Evolutionary conservation across 2,888 invertebrate species (phyloP).

Genomic region (Drosophila kambysellisi): DNA sequence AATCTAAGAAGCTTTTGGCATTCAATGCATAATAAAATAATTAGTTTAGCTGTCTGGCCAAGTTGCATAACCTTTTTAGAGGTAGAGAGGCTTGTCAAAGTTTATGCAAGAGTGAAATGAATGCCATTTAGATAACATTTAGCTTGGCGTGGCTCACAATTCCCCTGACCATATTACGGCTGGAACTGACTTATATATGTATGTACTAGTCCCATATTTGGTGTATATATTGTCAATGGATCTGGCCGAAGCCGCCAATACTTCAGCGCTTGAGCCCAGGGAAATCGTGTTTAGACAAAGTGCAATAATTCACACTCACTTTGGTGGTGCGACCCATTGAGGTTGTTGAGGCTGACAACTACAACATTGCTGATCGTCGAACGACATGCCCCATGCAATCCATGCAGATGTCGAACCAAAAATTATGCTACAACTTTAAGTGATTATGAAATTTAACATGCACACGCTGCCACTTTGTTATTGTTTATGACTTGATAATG

Average conservation of each 20-base stretch:
- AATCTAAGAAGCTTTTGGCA: slow-evolving; percentile 8
- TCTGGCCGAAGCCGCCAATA: slow-evolving; percentile 19
- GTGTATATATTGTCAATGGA: slow-evolving; percentile 61
- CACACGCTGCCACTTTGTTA: slow-evolving; percentile 60
- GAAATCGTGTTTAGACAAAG: slow-evolving; percentile 75
- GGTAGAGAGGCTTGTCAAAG: slow-evolving; percentile 40
- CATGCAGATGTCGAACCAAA: slow-evolving; percentile 25
- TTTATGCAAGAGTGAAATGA: slow-evolving; percentile 75
- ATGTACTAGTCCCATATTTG: slow-evolving; percentile 56
- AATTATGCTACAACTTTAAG: slow-evolving; percentile 45
- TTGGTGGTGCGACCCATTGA: slow-evolving; percentile 59
- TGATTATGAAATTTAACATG: slow-evolving; percentile 77
- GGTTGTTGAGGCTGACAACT: slow-evolving; percentile 64
- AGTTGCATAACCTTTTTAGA: slow-evolving; percentile 39
- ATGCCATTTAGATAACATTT: slow-evolving; percentile 74
- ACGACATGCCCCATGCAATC: slow-evolving; percentile 54
- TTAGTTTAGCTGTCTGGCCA: slow-evolving; percentile 35
- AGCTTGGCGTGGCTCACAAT: slow-evolving; percentile 40
- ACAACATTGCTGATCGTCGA: slow-evolving; percentile 3
- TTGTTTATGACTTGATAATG: slow-evolving; percentile 63
- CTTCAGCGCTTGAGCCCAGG: slow-evolving; percentile 21
- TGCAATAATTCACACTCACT: slow-evolving; percentile 82
- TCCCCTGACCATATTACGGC: slow-evolving; percentile 37
- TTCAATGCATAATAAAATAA: slow-evolving; percentile 6
- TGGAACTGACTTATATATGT: slow-evolving; percentile 3